Percentiles rank a stretch among this genome's conserved stretches.
These are phyloP conservation scores for Callipepla californica DNA, from an alignment of 2,113 vertebrate species.

Conservation along the genomic window DNA sequence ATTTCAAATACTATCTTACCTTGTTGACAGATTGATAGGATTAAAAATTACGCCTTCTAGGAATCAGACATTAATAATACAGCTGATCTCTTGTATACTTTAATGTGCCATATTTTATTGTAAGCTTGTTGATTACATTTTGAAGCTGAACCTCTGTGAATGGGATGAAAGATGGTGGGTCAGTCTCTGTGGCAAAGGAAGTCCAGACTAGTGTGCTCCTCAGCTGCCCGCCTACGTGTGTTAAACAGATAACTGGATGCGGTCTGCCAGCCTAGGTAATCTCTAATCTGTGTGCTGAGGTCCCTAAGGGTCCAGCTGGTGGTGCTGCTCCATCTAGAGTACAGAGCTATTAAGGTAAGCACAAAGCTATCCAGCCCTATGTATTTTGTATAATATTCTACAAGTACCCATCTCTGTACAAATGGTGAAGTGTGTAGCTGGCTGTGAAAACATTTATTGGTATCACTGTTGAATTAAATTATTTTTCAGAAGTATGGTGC, in stretches of 20 bases:
- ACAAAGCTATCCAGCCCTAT: not conserved
- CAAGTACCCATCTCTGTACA: not conserved
- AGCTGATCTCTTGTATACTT: not conserved
- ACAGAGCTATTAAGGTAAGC: constrained; percentile 7
- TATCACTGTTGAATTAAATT: not conserved
- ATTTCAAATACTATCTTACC: not conserved
- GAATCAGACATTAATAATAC: not conserved
- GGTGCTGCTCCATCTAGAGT: not conserved
- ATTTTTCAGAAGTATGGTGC: not conserved
- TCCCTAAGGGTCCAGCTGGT: not conserved
- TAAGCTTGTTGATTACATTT: constrained; percentile 1
- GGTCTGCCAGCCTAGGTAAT: not conserved
- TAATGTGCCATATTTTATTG: constrained; percentile 11
- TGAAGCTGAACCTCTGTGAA: constrained; percentile 4
- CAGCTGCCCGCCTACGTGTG: not conserved
- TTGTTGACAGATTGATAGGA: not conserved
- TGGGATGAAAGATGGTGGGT: not conserved
- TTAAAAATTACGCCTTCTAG: not conserved
- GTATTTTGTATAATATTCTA: not conserved
- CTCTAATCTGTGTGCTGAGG: not conserved
- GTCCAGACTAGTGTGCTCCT: not conserved
- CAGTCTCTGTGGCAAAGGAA: constrained; percentile 12
- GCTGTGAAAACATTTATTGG: not conserved
- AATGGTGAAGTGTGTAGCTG: not conserved
- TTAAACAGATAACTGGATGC: not conserved